Conservation (phyloP, 2,888 invertebrate species). For the Drosophila infuscata region DNA sequence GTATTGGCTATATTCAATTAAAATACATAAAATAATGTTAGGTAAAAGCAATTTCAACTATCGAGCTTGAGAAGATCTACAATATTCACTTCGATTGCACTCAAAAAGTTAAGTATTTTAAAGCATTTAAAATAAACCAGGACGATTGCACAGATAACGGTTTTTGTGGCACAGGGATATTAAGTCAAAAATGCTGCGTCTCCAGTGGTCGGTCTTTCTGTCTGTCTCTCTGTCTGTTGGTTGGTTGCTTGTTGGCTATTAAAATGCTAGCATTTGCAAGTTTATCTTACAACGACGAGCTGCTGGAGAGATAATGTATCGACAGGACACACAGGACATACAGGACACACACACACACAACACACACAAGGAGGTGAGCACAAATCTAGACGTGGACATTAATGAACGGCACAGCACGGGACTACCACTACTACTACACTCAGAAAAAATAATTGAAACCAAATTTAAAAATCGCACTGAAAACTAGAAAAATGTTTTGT, state of each 20-base stretch:
- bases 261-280: slow-evolving; percentile 81
- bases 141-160: slow-evolving; percentile 47
- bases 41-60: too few relatives aligned
- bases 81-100: too few relatives aligned
- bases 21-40: too few relatives aligned
- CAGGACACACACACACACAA: background rate
- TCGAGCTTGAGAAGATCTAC: too few relatives aligned
- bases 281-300: slow-evolving; percentile 63
- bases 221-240: slow-evolving; percentile 8
- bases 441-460: background rate
- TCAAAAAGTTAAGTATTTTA: too few relatives aligned
- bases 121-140: too few relatives aligned
- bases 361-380: slow-evolving; percentile 60
- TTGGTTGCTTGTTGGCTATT: slow-evolving; percentile 55
- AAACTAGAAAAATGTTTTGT: background rate
- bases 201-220: slow-evolving; percentile 28
- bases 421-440: slow-evolving; percentile 1
- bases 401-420: slow-evolving; percentile 63
- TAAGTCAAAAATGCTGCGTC: slow-evolving; percentile 72
- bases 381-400: slow-evolving; percentile 76
- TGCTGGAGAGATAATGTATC: slow-evolving; percentile 67
- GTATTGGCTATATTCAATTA: too few relatives aligned
- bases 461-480: background rate
- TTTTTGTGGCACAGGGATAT: slow-evolving; percentile 51
- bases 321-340: slow-evolving; percentile 50